Evolutionary conservation across 1,140 invertebrate genomes (phyloP), one percentile per base, ranked within the genome.

Genomic region (Drosophila lowei): DNA sequence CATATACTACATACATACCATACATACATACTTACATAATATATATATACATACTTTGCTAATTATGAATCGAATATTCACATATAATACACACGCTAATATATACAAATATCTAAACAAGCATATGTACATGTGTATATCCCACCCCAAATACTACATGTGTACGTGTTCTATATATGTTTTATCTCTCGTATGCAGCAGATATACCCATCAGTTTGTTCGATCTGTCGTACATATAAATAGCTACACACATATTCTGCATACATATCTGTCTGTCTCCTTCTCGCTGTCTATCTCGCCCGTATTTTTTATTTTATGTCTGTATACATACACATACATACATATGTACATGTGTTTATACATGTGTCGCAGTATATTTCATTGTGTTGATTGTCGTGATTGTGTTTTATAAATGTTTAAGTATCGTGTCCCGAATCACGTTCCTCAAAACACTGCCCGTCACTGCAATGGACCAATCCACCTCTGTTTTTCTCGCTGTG

Each of bases 401-500:
- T 55, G 23, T 68, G 42, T 56, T 57, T 48, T 49, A 68, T 68
- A 28, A 30, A 30, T 30, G 30, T 30, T 30, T 57, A 67, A 41
- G 25, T 57, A 41, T 67, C 66, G 49, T 66, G 62, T 47, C 63
- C 13, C 34, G 11, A 50, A 66, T 48, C 57, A 48, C 48, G n/a
- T 21, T 23, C 25, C 48, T 38, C 60, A 46, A 67, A 61, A 38
- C 30, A 52, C 23, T 18, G 38, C 25, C 46, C 63, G 54, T 44
- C 65, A 68, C 53, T 68, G 65, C 65, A 68, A 68, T 38, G 34
- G 11, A 38, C 11, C 34, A 11, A 13, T 23, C 67, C 63, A 44
- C 63, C 65, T 42, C 34, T 52, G 63, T 38, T 13, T 68, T 68
- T 67, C 63, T 57, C 65, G 65, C 63, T 68, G 65, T 68, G 63